Conservation (phyloP, 92 coral and sea anemone species). For the Plumapathes pennacea region DNA sequence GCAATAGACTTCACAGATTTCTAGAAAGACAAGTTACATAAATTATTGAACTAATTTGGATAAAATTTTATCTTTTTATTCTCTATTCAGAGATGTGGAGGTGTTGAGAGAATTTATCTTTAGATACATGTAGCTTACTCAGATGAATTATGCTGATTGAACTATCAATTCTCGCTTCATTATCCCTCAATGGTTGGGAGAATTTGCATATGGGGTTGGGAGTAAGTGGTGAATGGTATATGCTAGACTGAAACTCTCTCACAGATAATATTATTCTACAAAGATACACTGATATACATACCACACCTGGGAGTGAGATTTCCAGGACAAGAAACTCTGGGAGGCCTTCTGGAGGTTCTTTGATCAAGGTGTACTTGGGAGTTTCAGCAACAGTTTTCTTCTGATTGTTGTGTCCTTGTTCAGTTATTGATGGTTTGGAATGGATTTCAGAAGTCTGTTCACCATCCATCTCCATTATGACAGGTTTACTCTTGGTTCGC, state of each 20-base stretch:
- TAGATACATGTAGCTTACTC: too few species aligned
- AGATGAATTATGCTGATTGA: too few species aligned
- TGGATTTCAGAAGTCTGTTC: neutral
- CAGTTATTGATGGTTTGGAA: constrained; percentile 12
- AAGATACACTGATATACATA: constrained; percentile 14
- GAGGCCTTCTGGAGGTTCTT: constrained; percentile 68
- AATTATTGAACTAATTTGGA: too few species aligned
- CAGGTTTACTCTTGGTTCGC: constrained; percentile 86
- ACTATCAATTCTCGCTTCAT: too few species aligned
- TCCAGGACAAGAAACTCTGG: constrained; percentile 81
- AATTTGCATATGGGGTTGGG: too few species aligned
- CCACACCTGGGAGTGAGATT: constrained; percentile 71
- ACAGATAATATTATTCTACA: too few species aligned
- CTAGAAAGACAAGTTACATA: constrained; percentile 34
- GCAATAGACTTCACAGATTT: constrained; percentile 56
- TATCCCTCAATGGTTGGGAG: too few species aligned
- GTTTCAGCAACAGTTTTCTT: neutral
- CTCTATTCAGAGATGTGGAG: too few species aligned
- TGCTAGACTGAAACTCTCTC: too few species aligned
- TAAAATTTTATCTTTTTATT: too few species aligned
- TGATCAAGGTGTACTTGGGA: constrained; percentile 65
- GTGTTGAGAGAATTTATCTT: too few species aligned
- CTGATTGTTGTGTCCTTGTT: constrained; percentile 5
- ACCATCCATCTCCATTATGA: constrained; percentile 81
- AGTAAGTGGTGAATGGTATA: too few species aligned